Evolutionary conservation across 1,140 invertebrate genomes (phyloP).

Genomic region (Brachionus paranguensis): DNA sequence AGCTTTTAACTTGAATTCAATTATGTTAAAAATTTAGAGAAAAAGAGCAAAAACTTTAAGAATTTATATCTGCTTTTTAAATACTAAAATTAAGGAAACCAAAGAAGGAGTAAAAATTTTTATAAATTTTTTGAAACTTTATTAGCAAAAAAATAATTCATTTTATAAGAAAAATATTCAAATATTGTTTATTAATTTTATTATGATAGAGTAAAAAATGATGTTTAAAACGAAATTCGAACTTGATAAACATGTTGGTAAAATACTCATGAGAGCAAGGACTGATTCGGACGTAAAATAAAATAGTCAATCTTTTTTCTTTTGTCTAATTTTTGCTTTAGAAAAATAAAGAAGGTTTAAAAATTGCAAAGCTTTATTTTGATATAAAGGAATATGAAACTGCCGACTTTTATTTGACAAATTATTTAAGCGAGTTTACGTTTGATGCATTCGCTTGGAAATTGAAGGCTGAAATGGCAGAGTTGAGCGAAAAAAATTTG

Average conservation of each 20-base stretch:
- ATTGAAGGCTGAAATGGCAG: background rate
- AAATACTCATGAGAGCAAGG: conserved; percentile 15
- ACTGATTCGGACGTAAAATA: background rate
- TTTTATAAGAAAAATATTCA: too few relatives aligned
- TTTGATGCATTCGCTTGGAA: conserved; percentile 22
- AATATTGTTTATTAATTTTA: background rate
- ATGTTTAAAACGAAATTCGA: conserved; percentile 23
- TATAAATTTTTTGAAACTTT: background rate
- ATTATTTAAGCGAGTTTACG: conserved; percentile 23
- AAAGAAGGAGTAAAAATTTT: background rate
- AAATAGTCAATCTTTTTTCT: background rate
- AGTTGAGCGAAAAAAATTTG: conserved; percentile 1
- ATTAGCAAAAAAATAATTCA: too few relatives aligned
- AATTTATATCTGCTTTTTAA: background rate
- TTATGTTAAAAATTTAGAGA: too few relatives aligned
- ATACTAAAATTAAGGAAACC: background rate
- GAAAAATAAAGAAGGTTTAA: conserved; percentile 39
- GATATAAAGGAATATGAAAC: conserved; percentile 30
- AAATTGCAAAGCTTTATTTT: conserved; percentile 15
- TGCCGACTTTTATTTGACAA: conserved; percentile 11
- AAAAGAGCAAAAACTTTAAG: background rate
- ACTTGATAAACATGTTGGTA: conserved; percentile 17
- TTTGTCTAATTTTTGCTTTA: background rate
- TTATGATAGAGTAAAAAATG: background rate
- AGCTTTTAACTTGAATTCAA: too few relatives aligned